A percentile compares a stretch with the other conserved stretches of the same genome.
phyloP scores from a whole-genome alignment of 2,888 invertebrate species.

The Lasiommata megera region DNA sequence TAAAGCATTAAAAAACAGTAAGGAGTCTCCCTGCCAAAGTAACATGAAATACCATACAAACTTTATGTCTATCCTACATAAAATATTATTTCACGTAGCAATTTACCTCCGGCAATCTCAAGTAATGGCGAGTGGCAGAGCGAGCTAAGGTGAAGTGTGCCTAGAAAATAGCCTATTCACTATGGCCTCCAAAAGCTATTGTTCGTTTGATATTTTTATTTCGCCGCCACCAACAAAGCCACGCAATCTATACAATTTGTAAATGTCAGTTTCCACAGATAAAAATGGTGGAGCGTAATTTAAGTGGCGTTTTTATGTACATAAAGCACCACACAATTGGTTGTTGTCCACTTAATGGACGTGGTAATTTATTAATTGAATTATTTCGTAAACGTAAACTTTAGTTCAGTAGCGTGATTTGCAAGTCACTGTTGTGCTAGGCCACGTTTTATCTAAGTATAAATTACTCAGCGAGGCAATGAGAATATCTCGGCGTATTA shows the following conservation, averaged over 20 bases:
- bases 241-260: constrained; percentile 13
- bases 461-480: too few relatives aligned
- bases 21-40: not conserved
- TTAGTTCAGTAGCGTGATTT: too few relatives aligned
- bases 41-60: not conserved
- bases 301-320: not conserved
- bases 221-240: constrained; percentile 13
- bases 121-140: constrained; percentile 12
- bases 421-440: too few relatives aligned
- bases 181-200: constrained; percentile 23
- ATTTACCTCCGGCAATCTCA: constrained; percentile 16
- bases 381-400: not conserved
- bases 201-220: constrained; percentile 24
- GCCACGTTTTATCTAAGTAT: too few relatives aligned
- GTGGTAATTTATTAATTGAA: not conserved
- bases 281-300: not conserved
- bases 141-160: constrained; percentile 23
- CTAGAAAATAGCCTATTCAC: constrained; percentile 29
- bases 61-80: not conserved
- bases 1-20: not conserved
- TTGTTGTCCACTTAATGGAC: not conserved
- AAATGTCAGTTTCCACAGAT: not conserved
- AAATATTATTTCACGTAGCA: constrained; percentile 3
- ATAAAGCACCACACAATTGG: not conserved
- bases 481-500: too few relatives aligned